These are phyloP conservation scores for Apodemia duryi DNA, from an alignment of 2,888 invertebrate species.

Conservation along the genomic window DNA sequence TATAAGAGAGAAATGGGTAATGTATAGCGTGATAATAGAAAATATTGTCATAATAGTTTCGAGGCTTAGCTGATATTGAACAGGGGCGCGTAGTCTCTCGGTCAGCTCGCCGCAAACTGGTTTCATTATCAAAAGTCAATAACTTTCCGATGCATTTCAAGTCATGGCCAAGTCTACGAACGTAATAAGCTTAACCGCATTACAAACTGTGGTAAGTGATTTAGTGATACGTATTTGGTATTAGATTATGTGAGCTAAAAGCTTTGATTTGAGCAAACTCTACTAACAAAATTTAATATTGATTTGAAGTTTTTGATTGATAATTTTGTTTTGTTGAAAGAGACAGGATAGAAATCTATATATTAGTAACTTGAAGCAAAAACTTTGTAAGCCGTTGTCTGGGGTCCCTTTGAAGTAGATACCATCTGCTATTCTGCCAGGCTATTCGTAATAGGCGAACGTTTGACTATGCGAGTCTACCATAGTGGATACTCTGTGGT, in stretches of 20 bases:
- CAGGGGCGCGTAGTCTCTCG: slow-evolving; percentile 65
- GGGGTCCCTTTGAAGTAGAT: too few relatives aligned
- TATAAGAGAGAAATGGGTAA: slow-evolving; percentile 40
- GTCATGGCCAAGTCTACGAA: slow-evolving; percentile 68
- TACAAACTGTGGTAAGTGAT: slow-evolving; percentile 31
- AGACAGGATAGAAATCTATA: too few relatives aligned
- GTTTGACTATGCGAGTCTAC: too few relatives aligned
- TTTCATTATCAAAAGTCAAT: slow-evolving; percentile 80
- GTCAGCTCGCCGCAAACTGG: slow-evolving; percentile 72
- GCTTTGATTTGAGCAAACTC: slow-evolving; percentile 10
- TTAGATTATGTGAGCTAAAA: not conserved
- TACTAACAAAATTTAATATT: not conserved
- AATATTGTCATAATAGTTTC: slow-evolving; percentile 38
- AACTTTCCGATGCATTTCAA: slow-evolving; percentile 75
- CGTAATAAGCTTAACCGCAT: slow-evolving; percentile 47
- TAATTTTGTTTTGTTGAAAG: too few relatives aligned
- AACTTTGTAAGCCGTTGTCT: too few relatives aligned
- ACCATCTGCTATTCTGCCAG: too few relatives aligned
- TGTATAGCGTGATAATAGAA: slow-evolving; percentile 41
- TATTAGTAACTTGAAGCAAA: too few relatives aligned
- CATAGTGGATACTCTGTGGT: too few relatives aligned
- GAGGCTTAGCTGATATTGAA: slow-evolving; percentile 63
- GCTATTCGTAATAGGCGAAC: too few relatives aligned
- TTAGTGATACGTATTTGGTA: slow-evolving; percentile 21
- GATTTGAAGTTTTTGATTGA: too few relatives aligned